These are phyloP conservation scores for Phortica magna DNA, from an alignment of 2,888 invertebrate species.

Conservation along the genomic window DNA sequence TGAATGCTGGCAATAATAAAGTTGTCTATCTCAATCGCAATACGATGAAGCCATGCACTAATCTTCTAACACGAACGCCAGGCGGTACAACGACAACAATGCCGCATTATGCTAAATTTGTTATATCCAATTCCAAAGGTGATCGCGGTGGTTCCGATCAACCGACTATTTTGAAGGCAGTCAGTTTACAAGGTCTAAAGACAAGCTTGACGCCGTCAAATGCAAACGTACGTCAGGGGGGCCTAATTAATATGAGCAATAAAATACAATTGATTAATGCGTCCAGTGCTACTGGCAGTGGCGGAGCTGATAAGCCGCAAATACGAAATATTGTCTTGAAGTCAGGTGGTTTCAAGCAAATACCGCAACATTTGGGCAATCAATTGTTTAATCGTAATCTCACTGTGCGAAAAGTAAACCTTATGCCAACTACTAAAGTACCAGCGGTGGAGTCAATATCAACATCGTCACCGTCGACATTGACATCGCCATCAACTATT, in stretches of 20 bases:
- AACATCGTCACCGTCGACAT: not conserved
- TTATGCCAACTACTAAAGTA: conserved; percentile 55
- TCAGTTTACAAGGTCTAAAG: conserved; percentile 60
- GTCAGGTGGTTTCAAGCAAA: conserved; percentile 61
- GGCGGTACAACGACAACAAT: conserved; percentile 54
- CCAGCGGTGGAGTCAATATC: not conserved
- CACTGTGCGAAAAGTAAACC: conserved; percentile 69
- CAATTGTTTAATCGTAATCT: conserved; percentile 68
- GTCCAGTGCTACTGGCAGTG: not conserved
- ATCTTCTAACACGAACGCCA: conserved; percentile 68
- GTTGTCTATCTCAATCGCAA: conserved; percentile 76
- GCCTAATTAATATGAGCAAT: conserved; percentile 58
- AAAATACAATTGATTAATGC: conserved; percentile 45
- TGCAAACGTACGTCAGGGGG: conserved; percentile 42
- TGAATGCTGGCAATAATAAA: conserved; percentile 64
- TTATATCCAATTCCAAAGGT: conserved; percentile 66
- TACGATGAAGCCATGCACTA: conserved; percentile 74
- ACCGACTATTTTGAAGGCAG: conserved; percentile 60
- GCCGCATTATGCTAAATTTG: conserved; percentile 68
- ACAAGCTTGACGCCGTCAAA: conserved; percentile 6
- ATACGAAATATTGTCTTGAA: conserved; percentile 67
- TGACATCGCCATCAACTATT: not conserved
- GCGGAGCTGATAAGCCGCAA: conserved; percentile 50
- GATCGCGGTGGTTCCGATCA: conserved; percentile 17
- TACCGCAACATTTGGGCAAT: conserved; percentile 59